Percentiles rank a stretch among this genome's conserved stretches.
Conservation (phyloP, 2,797 vertebrate species). For the Smutsia gigantea region DNA sequence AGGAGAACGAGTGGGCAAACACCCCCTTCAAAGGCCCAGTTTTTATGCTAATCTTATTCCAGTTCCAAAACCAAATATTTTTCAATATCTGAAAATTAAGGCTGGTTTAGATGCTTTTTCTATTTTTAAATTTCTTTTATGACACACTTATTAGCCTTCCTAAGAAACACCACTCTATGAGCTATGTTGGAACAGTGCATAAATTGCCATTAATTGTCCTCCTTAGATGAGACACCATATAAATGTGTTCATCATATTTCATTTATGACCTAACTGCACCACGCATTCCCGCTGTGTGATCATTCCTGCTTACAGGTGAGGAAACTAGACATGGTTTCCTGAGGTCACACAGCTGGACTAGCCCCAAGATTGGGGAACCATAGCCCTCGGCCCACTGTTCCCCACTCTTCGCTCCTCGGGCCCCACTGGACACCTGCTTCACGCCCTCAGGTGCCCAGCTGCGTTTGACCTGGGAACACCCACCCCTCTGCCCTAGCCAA, state of each 20-base stretch:
- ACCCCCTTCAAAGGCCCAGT: background rate
- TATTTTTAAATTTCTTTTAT: background rate
- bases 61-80: background rate
- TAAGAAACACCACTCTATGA: background rate
- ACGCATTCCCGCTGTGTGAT: too few relatives aligned
- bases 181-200: background rate
- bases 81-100: background rate
- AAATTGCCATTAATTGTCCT: background rate
- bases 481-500: background rate
- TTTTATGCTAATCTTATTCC: background rate
- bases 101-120: background rate
- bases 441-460: accelerated
- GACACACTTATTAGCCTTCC: background rate
- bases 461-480: background rate
- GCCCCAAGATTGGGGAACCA: too few relatives aligned
- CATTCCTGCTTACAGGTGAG: background rate
- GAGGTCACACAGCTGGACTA: too few relatives aligned
- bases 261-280: background rate
- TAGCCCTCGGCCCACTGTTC: accelerated
- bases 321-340: too few relatives aligned
- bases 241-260: background rate
- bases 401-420: accelerated
- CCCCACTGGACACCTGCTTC: accelerated
- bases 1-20: too few relatives aligned
- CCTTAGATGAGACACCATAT: background rate